Conservation (phyloP, 2,113 vertebrate genomes). For the Phasianus colchicus region DNA sequence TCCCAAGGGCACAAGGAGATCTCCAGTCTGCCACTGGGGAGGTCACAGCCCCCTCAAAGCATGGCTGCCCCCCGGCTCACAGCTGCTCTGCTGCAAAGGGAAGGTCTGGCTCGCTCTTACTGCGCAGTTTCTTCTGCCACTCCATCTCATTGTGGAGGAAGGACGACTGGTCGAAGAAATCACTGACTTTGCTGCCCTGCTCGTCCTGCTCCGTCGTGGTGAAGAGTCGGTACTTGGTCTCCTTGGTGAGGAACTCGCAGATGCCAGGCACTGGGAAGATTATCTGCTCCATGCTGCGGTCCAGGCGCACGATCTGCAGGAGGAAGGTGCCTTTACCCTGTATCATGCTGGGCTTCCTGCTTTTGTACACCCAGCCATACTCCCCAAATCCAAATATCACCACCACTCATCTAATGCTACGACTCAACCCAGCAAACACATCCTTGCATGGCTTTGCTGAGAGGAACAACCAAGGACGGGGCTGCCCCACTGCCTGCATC, state of each 20-base stretch:
- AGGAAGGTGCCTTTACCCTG: neutral
- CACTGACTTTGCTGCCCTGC: slow-evolving; percentile 98
- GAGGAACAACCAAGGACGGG: neutral
- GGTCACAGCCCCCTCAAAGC: neutral
- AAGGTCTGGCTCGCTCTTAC: slow-evolving; percentile 76
- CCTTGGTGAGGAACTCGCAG: slow-evolving; percentile 94
- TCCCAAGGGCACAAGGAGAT: neutral
- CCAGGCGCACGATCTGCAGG: slow-evolving; percentile 91
- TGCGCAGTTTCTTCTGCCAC: slow-evolving; percentile 97
- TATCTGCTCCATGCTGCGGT: slow-evolving; percentile 99
- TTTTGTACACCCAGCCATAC: neutral
- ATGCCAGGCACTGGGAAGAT: slow-evolving; percentile 94
- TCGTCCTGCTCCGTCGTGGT: slow-evolving; percentile 97
- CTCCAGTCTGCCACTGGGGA: neutral
- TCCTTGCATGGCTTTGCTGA: neutral
- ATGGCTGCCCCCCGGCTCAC: neutral
- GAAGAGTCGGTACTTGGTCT: slow-evolving; percentile 93
- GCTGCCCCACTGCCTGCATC: neutral
- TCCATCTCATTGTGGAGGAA: slow-evolving; percentile 99
- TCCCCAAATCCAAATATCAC: neutral
- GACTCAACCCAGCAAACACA: neutral
- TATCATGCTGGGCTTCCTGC: neutral
- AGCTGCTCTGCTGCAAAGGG: rapidly evolving
- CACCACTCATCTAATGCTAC: rapidly evolving
- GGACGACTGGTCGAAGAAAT: slow-evolving; percentile 94